Conservation (phyloP, 2,888 invertebrate species). For the Hydraecia micacea region DNA sequence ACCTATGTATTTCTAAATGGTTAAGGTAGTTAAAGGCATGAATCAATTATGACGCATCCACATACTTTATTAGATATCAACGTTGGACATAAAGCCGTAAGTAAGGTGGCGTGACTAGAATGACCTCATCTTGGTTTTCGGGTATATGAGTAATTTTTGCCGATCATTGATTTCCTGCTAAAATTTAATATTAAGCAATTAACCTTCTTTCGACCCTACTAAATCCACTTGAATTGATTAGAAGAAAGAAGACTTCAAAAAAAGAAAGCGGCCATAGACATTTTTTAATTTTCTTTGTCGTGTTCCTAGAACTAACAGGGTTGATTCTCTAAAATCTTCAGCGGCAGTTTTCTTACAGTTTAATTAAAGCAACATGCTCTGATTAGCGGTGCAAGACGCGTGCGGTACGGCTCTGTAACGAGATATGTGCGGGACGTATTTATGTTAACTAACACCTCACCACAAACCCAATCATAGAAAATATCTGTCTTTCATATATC, state of each 20-base stretch:
- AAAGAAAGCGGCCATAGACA: slow-evolving; percentile 4
- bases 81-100: slow-evolving; percentile 30
- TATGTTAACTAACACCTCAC: slow-evolving; percentile 50
- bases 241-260: background rate
- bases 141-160: slow-evolving; percentile 27
- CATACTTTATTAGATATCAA: slow-evolving; percentile 30
- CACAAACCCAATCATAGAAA: slow-evolving; percentile 58
- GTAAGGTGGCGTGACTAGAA: slow-evolving; percentile 48
- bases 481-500: too few relatives aligned
- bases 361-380: slow-evolving; percentile 61
- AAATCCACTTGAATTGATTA: background rate
- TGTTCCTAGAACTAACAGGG: slow-evolving; percentile 8
- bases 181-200: background rate
- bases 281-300: background rate
- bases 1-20: slow-evolving; percentile 54
- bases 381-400: slow-evolving; percentile 57
- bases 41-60: slow-evolving; percentile 65
- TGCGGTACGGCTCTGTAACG: slow-evolving; percentile 52
- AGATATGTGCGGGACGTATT: slow-evolving; percentile 56
- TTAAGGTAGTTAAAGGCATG: slow-evolving; percentile 55
- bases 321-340: slow-evolving; percentile 25
- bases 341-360: slow-evolving; percentile 48
- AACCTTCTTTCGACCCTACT: background rate
- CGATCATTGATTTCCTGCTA: slow-evolving; percentile 22
- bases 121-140: slow-evolving; percentile 59